Percentiles rank a stretch among this genome's conserved stretches.
Conservation (phyloP, 2,113 vertebrate genomes). For the Pimephales promelas region DNA sequence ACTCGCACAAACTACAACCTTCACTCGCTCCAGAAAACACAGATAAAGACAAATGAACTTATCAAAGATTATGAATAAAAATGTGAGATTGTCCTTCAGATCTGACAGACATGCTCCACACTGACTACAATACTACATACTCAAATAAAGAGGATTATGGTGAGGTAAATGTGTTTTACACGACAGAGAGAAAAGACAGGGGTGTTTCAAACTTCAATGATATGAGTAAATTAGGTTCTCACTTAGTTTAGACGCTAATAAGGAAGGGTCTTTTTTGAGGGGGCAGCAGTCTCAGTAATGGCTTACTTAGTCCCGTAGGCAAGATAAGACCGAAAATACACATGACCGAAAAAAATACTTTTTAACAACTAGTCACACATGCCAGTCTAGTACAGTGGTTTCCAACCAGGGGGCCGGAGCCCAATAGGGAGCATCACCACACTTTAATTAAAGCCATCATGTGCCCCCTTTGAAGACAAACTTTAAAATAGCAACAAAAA, state of each 20-base stretch:
- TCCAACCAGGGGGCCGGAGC: background rate
- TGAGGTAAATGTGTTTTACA: slow-evolving; percentile 40
- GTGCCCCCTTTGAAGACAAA: background rate
- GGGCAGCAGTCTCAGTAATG: background rate
- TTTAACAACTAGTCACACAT: background rate
- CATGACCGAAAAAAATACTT: background rate
- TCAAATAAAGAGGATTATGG: slow-evolving; percentile 22
- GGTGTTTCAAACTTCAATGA: background rate
- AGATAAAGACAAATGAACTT: slow-evolving; percentile 70
- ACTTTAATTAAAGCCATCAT: background rate
- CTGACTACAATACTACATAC: slow-evolving; percentile 15
- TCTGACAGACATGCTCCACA: slow-evolving; percentile 27
- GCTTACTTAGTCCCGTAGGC: background rate
- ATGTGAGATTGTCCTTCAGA: slow-evolving; percentile 53
- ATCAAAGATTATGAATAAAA: slow-evolving; percentile 65
- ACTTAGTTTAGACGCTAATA: background rate
- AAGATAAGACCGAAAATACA: too few relatives aligned
- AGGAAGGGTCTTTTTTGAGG: background rate
- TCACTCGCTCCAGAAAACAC: slow-evolving; percentile 55
- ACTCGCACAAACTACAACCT: slow-evolving; percentile 42
- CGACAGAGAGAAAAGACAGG: background rate
- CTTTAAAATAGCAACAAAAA: background rate
- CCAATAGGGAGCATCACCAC: background rate
- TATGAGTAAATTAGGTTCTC: background rate
- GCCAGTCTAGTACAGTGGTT: background rate